Evolutionary conservation across 1,140 invertebrate species (phyloP), one percentile per base, ranked within the genome.

Genomic region (Panonychus citri): DNA sequence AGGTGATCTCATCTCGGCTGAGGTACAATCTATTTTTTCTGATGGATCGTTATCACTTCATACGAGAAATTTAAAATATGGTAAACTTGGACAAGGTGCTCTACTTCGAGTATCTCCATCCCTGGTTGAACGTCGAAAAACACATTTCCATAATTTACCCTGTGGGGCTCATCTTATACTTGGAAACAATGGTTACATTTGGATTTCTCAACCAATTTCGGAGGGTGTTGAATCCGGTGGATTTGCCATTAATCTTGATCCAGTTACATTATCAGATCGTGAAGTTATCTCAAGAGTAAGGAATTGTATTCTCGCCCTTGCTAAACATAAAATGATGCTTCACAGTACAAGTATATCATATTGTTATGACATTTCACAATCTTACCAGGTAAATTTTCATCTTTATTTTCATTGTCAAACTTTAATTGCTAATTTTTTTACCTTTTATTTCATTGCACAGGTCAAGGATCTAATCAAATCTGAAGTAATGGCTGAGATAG

Each of bases 111-210:
- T 98, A 0, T 82, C 85, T 24, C 85, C 91, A 7, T 83, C 83
- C n/a, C 69, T 97, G 13, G 81, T 99, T 24, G 90, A 88, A 67
- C 74, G 89, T 25, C 78, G 86, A 52, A 99, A 98, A 69, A 90
- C 83, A 46, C 91, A 97, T 70, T 97, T 96, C 67, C 90, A 96
- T 65, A 85, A 85, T 69, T 72, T 98, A 34, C 79, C 83, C 1
- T 85, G 82, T 68, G 91, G 91, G 0, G 82, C 82, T 0, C 85
- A 81, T 60, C 71, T 98, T 10, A 94, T 98, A 56, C 75, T 98
- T 10, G 93, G 93, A 10, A 90, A 88, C 63, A 98, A 99, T 70
- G 94, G 95, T 0, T 94, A 82, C 62, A 81, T 98, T 54, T 98
- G 89, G 88, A 83, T 99, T 51, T 81, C 79, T 55, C 83, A 86